These are phyloP conservation scores for cat (Felis catus) DNA, from an alignment of 2,113 vertebrate species.

Conservation along the genomic window F.catus_Fca126_mat1.0 CM031415.1:8843001-8843500, in stretches of 20 bases:
- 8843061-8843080: background rate
- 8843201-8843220: background rate
- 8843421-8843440: background rate
- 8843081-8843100: background rate
- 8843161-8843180: background rate
- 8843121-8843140: background rate
- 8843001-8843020: background rate
- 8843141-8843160: background rate
- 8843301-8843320: background rate
- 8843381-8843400: background rate
- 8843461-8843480: background rate
- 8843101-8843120: background rate
- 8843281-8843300: background rate
- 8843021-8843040: background rate
- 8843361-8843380: background rate
- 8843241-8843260: background rate
- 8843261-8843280: background rate
- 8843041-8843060: background rate
- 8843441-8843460: background rate
- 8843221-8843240: background rate
- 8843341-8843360: background rate
- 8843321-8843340: background rate
- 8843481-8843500: rapidly evolving
- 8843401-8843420: background rate
- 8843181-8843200: background rate